These are phyloP conservation scores for Benitochromis conjunctus DNA, from an alignment of 2,113 vertebrate genomes.

Conservation along the genomic window DNA sequence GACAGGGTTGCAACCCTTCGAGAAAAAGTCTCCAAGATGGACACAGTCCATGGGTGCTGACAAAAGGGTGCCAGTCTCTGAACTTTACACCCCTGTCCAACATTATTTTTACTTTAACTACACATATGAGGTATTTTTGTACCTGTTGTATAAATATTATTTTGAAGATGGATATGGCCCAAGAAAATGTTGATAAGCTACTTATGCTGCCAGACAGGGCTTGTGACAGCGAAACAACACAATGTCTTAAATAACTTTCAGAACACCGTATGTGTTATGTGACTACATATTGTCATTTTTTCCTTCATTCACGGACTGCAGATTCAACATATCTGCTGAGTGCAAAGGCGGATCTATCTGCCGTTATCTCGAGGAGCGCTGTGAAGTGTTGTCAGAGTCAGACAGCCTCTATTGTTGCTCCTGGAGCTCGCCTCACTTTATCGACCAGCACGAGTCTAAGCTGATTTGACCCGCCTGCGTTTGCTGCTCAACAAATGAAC, in stretches of 20 bases:
- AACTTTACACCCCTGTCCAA: neutral
- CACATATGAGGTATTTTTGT: neutral
- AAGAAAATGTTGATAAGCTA: neutral
- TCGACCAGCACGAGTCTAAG: constrained; percentile 8
- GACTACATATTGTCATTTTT: neutral
- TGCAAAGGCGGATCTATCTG: neutral
- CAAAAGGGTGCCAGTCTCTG: neutral
- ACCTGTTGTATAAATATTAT: neutral
- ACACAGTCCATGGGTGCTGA: neutral
- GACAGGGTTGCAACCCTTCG: neutral
- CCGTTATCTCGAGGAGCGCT: constrained; percentile 7
- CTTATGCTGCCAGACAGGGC: neutral
- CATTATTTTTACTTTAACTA: neutral
- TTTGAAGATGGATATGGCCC: neutral
- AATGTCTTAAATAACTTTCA: neutral
- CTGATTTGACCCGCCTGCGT: constrained; percentile 9
- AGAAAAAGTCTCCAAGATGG: neutral
- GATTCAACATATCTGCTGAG: neutral
- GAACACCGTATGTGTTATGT: neutral
- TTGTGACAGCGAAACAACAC: neutral
- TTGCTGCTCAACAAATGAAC: constrained; percentile 16
- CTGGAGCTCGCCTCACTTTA: constrained; percentile 14
- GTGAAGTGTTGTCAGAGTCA: constrained; percentile 12
- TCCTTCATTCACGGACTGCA: neutral
- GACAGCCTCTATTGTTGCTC: constrained; percentile 10